Percentiles rank a stretch among this genome's conserved stretches.
phyloP scores from a whole-genome alignment of 2,113 vertebrate species.

The Clarias macrocephalus region DNA sequence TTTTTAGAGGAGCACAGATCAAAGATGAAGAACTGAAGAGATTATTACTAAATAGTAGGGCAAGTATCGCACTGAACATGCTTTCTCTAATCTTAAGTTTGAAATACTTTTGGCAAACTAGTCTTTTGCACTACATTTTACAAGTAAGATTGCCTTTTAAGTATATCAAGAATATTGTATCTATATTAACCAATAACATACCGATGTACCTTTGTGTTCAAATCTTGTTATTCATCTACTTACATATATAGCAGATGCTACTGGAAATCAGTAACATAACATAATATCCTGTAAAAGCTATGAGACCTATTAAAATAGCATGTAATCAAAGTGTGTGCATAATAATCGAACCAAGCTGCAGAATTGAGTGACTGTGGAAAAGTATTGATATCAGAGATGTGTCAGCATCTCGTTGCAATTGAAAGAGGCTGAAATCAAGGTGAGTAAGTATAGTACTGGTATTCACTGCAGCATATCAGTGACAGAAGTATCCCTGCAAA shows the following conservation, averaged over 20 bases:
- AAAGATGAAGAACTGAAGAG: background rate
- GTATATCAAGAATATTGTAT: background rate
- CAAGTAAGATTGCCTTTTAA: background rate
- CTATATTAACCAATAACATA: background rate
- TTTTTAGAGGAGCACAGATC: background rate
- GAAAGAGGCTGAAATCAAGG: slow-evolving; percentile 31
- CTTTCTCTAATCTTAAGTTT: background rate
- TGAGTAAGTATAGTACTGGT: slow-evolving; percentile 31
- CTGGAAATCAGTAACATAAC: background rate
- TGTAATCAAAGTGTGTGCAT: background rate
- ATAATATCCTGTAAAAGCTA: background rate
- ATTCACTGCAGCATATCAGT: slow-evolving; percentile 47
- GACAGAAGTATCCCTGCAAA: slow-evolving; percentile 33
- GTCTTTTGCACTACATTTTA: background rate
- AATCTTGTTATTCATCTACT: background rate
- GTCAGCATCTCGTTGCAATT: slow-evolving; percentile 30
- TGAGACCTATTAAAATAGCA: background rate
- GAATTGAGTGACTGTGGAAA: background rate
- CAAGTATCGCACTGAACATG: background rate
- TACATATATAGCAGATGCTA: background rate
- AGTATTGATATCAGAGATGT: slow-evolving; percentile 35
- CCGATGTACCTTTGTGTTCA: background rate
- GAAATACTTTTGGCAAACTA: background rate
- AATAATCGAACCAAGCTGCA: background rate
- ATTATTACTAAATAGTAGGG: background rate